Evolutionary conservation across 2,888 invertebrate genomes (phyloP).

Genomic region (Drosophila hamatofila): DNA sequence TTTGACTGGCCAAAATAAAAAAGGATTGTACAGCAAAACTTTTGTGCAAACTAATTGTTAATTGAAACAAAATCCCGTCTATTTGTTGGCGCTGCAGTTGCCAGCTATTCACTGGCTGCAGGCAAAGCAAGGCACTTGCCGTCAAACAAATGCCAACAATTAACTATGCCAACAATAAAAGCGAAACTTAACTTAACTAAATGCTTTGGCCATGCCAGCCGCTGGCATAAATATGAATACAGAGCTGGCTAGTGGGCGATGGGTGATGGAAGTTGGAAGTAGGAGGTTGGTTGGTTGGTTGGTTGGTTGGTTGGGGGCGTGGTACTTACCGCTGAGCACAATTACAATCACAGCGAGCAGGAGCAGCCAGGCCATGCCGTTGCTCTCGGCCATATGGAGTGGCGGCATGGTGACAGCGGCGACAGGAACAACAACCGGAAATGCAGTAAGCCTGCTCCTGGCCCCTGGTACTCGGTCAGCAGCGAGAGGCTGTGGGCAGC

Average conservation of each 20-base stretch:
- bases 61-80: slow-evolving; percentile 68
- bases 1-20: slow-evolving; percentile 18
- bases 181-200: slow-evolving; percentile 54
- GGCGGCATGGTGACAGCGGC: slow-evolving; percentile 50
- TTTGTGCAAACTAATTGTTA: slow-evolving; percentile 71
- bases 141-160: slow-evolving; percentile 76
- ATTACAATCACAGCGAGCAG: slow-evolving; percentile 74
- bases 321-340: slow-evolving; percentile 81
- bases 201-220: slow-evolving; percentile 26
- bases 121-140: slow-evolving; percentile 46
- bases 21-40: slow-evolving; percentile 37
- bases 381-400: slow-evolving; percentile 63
- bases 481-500: background rate
- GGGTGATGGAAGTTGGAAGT: background rate
- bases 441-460: slow-evolving; percentile 64
- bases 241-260: background rate
- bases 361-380: slow-evolving; percentile 73
- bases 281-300: no score
- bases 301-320: no score
- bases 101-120: slow-evolving; percentile 7
- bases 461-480: slow-evolving; percentile 5
- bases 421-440: slow-evolving; percentile 76
- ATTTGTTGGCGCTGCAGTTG: slow-evolving; percentile 19
- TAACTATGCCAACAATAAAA: slow-evolving; percentile 72
- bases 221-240: slow-evolving; percentile 46